phyloP scores from a whole-genome alignment of 2,113 vertebrate genomes.

The Rhinichthys klamathensis region DNA sequence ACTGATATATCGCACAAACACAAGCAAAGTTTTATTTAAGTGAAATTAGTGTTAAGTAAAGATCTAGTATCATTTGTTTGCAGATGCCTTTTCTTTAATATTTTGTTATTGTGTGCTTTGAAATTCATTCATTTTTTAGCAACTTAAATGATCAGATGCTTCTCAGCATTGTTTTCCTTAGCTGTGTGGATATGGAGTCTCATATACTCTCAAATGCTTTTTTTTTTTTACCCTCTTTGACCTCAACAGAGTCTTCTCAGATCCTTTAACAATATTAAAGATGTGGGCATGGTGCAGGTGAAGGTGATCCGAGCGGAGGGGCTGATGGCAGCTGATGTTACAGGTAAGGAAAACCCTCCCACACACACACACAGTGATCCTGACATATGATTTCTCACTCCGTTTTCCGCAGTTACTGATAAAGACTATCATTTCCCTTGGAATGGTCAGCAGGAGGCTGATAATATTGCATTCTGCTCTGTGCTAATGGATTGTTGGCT shows the following conservation, averaged over 20 bases:
- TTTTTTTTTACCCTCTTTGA: conserved; percentile 62
- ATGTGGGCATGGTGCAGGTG: conserved; percentile 96
- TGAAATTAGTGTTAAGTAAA: not conserved
- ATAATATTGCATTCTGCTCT: conserved; percentile 27
- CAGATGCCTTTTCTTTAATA: not conserved
- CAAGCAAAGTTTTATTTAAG: not conserved
- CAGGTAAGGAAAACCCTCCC: conserved; percentile 78
- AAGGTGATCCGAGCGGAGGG: conserved; percentile 97
- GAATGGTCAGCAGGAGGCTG: conserved; percentile 29
- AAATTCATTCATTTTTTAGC: not conserved
- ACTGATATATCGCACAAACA: not conserved
- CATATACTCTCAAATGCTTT: conserved; percentile 30
- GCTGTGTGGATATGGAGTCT: not conserved
- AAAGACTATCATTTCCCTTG: conserved; percentile 30
- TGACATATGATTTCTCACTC: conserved; percentile 12
- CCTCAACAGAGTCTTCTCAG: conserved; percentile 84
- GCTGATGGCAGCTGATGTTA: conserved; percentile 97
- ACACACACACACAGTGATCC: conserved; percentile 22
- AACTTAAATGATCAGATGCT: not conserved
- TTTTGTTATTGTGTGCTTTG: not conserved
- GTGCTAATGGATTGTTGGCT: conserved; percentile 39
- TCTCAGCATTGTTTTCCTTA: not conserved
- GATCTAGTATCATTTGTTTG: not conserved
- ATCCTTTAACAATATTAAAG: conserved; percentile 91
- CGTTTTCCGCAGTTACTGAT: conserved; percentile 41